Evolutionary conservation across 30 jellyfish, hydroid and myxozoan species (phyloP), one percentile per base, ranked within the genome.

Genomic region (Catostylus mosaicus): DNA sequence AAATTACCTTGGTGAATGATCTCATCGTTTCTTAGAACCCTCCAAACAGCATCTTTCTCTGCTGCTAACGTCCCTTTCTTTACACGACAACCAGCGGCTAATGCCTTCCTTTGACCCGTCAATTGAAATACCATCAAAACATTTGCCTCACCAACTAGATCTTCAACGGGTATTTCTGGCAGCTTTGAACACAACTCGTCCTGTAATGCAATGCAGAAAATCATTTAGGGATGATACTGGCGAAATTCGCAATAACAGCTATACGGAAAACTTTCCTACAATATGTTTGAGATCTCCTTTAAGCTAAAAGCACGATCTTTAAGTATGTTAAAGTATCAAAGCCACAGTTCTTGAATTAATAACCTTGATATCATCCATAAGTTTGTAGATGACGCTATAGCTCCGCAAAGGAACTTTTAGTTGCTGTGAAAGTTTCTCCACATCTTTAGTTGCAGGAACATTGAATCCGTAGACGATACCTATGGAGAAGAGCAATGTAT

Each of bases 31-130:
- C 99, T 67, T 32, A 85, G 30, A 11, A 95, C 97, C 59, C 91
- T 84, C 97, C 97, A 95, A 3, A 88, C 65, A 14, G 26, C 31
- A 27, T 75, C 88, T 3, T 63, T 82, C 56, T 73, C 97, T 16
- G 66, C 78, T 19, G 85, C 76, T 27, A 95, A 71, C 18, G 85
- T 50, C 8, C 99, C 99, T 29, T 84, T 83, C 73, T 84, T 89
- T 22, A 95, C 99, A 30, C 97, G 95, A 54, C 99, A 95, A 22
- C 99, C 99, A 11, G 99, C 99, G 19, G 93, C 99, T 22, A 72
- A 33, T 19, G 91, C 96, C 76, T 95, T 95, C 30, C 96, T 89
- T 37, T 70, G 82, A 23, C 99, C 99, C 24, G 99, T 95, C 75
- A 95, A 69, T 52, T 61, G 85, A 67, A 95, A 95, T 51, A 79